phyloP scores from a whole-genome alignment of 1,140 invertebrate species.

The Drosophila dunni region DNA sequence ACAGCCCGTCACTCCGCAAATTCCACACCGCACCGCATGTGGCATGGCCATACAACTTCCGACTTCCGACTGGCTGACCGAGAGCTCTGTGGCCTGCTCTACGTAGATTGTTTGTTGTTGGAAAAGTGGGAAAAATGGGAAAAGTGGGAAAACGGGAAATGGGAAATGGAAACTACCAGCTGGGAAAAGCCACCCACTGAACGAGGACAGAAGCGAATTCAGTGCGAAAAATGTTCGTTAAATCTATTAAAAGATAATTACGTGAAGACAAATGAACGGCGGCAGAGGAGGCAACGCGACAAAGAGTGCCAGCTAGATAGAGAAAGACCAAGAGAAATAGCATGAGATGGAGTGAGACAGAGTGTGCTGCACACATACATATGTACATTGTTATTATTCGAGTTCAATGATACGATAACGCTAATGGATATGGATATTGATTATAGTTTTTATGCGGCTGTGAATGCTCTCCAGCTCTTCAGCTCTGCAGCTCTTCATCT shows the following conservation, averaged over 20 bases:
- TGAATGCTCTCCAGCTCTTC: conserved; percentile 9
- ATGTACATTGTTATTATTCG: conserved; percentile 70
- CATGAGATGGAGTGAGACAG: conserved; percentile 1
- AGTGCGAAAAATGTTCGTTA: conserved; percentile 81
- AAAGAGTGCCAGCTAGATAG: not conserved
- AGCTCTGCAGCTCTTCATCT: conserved; percentile 7
- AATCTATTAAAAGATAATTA: conserved; percentile 84
- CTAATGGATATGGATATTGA: conserved; percentile 83
- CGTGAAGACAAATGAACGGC: conserved; percentile 78
- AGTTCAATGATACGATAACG: conserved; percentile 80
- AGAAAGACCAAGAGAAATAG: not conserved
- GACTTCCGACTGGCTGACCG: conserved; percentile 70
- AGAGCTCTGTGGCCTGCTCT: conserved; percentile 24
- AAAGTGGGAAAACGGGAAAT: conserved; percentile 1
- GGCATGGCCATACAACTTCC: conserved; percentile 79
- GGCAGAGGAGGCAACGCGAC: conserved; percentile 2
- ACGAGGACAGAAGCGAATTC: conserved; percentile 65
- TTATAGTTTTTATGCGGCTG: conserved; percentile 77
- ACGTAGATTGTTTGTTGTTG: conserved; percentile 44
- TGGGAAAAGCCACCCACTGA: not conserved
- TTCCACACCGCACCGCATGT: conserved; percentile 56
- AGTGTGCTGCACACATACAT: conserved; percentile 49
- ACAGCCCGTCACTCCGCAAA: too few relatives aligned
- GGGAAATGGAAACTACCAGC: conserved; percentile 5
- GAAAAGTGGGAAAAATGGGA: not conserved